Evolutionary conservation across 2,888 invertebrate genomes (phyloP).

Genomic region (Pollenia amentaria): DNA sequence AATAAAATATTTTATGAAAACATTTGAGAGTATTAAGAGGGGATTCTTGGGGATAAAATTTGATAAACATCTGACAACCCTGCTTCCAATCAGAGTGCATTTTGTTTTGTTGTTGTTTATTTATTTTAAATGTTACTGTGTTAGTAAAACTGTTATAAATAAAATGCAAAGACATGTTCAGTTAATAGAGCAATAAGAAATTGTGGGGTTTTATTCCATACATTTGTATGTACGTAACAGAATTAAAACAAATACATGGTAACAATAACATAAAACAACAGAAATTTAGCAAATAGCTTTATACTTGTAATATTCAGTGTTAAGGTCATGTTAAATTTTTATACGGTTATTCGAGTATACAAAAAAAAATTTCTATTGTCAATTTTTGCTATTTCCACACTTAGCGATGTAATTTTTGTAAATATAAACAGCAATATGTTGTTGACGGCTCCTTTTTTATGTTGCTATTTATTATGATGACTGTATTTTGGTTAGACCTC

Average conservation of each 20-base stretch:
- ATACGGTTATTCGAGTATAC: conserved; percentile 31
- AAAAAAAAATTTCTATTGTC: background rate
- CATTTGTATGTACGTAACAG: conserved; percentile 12
- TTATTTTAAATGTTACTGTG: conserved; percentile 32
- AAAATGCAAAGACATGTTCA: conserved; percentile 5
- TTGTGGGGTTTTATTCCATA: conserved; percentile 21
- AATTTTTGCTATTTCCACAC: conserved; percentile 14
- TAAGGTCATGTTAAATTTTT: conserved; percentile 79
- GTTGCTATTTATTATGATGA: too few species aligned
- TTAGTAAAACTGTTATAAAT: conserved; percentile 67
- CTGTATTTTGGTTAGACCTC: too few species aligned
- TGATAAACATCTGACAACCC: too few species aligned
- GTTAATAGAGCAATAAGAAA: conserved; percentile 43
- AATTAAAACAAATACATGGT: background rate
- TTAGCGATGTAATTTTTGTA: conserved; percentile 44
- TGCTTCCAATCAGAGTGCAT: background rate
- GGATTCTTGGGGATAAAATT: too few species aligned
- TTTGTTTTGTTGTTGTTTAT: conserved; percentile 26
- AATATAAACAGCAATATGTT: background rate
- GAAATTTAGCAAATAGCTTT: conserved; percentile 4
- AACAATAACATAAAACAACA: background rate
- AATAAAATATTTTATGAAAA: too few species aligned
- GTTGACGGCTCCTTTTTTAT: too few species aligned
- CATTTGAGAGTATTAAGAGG: too few species aligned
- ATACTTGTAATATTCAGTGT: conserved; percentile 79